A percentile compares a stretch with the other conserved stretches of the same genome.
phyloP scores from a whole-genome alignment of 64 coral and sea anemone species.

The Stichodactyla helianthus region DNA sequence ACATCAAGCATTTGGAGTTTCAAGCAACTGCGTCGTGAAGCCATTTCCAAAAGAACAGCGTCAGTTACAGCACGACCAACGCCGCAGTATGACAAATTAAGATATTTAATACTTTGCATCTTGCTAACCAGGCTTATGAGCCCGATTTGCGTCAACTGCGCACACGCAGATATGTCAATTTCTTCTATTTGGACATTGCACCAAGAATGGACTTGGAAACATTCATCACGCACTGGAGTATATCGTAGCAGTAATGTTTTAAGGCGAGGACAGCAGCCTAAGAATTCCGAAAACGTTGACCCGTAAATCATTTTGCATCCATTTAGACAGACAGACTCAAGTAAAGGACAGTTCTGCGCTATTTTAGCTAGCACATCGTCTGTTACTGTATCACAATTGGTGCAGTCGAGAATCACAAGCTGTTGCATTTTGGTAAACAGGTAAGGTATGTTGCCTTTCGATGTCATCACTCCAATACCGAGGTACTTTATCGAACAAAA shows the following conservation, averaged over 20 bases:
- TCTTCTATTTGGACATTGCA: constrained; percentile 77
- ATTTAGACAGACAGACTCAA: constrained; percentile 93
- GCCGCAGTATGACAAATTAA: constrained; percentile 94
- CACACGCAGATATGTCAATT: constrained; percentile 92
- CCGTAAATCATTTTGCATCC: constrained; percentile 96
- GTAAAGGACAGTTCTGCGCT: constrained; percentile 64
- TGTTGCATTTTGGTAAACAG: constrained; percentile 93
- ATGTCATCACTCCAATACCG: constrained; percentile 84
- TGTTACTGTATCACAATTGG: constrained; percentile 93
- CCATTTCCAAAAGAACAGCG: constrained; percentile 82
- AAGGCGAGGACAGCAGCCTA: constrained; percentile 67
- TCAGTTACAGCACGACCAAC: constrained; percentile 98
- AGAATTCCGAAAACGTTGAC: constrained; percentile 75
- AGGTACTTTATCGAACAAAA: constrained; percentile 91
- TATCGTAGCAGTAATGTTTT: constrained; percentile 92
- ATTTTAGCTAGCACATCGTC: constrained; percentile 96
- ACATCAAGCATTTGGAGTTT: constrained; percentile 94
- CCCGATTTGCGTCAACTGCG: constrained; percentile 81
- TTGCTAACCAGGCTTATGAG: constrained; percentile 73
- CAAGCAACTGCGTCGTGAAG: constrained; percentile 57
- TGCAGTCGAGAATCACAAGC: constrained; percentile 89
- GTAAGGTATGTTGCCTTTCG: constrained; percentile 82
- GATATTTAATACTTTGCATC: constrained; percentile 69
- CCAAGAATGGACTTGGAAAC: constrained; percentile 78
- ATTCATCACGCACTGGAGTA: constrained; percentile 89